A percentile compares a stretch with the other conserved stretches of the same genome.
phyloP scores from a whole-genome alignment of 2,888 invertebrate species.

The Trissonchulus sp. region DNA sequence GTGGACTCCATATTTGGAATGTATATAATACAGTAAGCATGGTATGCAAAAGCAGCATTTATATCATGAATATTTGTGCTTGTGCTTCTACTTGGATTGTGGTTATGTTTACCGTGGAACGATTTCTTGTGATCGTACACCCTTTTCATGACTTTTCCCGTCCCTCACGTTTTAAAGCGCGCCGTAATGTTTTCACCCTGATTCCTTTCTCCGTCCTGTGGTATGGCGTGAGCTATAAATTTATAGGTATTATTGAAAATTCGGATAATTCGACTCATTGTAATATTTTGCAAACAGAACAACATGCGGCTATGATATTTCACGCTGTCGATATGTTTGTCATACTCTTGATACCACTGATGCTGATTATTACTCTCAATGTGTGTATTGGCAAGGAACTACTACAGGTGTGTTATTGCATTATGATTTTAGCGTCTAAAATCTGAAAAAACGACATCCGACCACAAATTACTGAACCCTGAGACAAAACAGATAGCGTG shows the following conservation, averaged over 20 bases:
- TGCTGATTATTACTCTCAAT: slow-evolving; percentile 12
- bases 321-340: slow-evolving; percentile 13
- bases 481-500: too few relatives aligned
- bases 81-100: slow-evolving; percentile 21
- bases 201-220: not conserved
- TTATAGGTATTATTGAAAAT: not conserved
- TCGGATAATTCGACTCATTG: not conserved
- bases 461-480: too few relatives aligned
- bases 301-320: not conserved
- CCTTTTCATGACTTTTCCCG: not conserved
- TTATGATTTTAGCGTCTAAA: too few relatives aligned
- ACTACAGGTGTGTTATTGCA: not conserved
- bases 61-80: slow-evolving; percentile 13
- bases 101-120: slow-evolving; percentile 25
- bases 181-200: not conserved
- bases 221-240: not conserved
- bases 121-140: slow-evolving; percentile 15
- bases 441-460: too few relatives aligned
- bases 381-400: slow-evolving; percentile 8
- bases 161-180: not conserved
- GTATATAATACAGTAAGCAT: not conserved
- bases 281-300: not conserved
- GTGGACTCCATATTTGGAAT: too few relatives aligned
- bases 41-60: slow-evolving; percentile 8
- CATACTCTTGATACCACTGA: slow-evolving; percentile 13